phyloP scores from a whole-genome alignment of 2,797 vertebrate species.

The Halcyon leucocephala region DNA sequence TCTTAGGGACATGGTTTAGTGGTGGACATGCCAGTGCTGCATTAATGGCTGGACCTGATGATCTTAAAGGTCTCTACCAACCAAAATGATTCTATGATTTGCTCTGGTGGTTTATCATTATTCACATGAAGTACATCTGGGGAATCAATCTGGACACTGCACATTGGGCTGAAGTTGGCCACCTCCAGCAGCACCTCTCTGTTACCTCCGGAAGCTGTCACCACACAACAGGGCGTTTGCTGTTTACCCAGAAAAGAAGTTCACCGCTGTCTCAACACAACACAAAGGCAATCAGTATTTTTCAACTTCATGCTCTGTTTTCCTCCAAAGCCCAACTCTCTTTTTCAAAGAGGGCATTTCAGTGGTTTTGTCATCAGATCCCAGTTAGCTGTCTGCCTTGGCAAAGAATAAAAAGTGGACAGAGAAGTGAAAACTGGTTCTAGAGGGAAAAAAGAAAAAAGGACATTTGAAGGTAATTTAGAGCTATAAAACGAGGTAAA shows the following conservation, averaged over 20 bases:
- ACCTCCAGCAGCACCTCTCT: neutral
- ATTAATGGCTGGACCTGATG: neutral
- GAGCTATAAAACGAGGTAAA: neutral
- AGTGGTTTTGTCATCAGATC: neutral
- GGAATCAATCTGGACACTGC: neutral
- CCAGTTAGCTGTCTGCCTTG: rapidly evolving
- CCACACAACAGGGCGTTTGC: rapidly evolving
- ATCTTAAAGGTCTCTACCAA: neutral
- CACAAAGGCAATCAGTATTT: neutral
- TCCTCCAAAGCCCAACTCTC: neutral
- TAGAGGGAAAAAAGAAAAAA: neutral
- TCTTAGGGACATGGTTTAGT: neutral
- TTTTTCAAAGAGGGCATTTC: neutral
- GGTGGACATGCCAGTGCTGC: neutral
- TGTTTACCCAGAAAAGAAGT: neutral
- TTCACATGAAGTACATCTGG: neutral
- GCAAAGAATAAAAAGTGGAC: neutral
- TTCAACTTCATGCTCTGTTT: neutral
- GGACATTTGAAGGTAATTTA: neutral
- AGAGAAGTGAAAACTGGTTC: neutral
- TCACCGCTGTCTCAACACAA: neutral
- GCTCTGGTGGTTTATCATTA: neutral
- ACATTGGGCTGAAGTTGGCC: neutral
- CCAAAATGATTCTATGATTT: neutral
- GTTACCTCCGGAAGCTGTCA: neutral